Percentiles rank a stretch among this genome's conserved stretches.
Evolutionary conservation across 2,797 vertebrate species (phyloP).

Genomic region (Macropodus opercularis): DNA sequence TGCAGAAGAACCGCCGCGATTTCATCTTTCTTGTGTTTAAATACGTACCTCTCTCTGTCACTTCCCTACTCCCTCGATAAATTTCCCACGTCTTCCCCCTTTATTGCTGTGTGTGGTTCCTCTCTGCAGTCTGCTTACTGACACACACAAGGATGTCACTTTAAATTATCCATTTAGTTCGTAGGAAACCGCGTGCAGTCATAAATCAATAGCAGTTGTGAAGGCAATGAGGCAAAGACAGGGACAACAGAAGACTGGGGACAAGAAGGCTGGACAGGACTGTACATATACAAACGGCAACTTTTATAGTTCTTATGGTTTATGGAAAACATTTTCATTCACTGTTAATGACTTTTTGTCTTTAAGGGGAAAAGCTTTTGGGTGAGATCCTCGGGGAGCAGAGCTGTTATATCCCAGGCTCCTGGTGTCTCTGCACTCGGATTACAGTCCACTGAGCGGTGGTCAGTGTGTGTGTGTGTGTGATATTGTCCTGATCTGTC

Average conservation of each 20-base stretch:
- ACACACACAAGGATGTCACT: constrained; percentile 17
- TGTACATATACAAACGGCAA: constrained; percentile 6
- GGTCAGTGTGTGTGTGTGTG: not conserved
- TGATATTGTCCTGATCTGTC: constrained; percentile 24
- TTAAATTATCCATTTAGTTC: constrained; percentile 35
- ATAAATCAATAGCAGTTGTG: constrained; percentile 68
- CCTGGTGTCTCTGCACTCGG: not conserved
- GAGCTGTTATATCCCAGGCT: constrained; percentile 1
- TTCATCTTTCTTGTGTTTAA: too few relatives aligned
- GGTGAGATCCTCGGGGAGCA: constrained; percentile 6
- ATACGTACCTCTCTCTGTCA: too few relatives aligned
- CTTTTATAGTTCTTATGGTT: constrained; percentile 21
- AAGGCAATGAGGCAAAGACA: constrained; percentile 62
- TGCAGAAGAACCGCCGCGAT: too few relatives aligned
- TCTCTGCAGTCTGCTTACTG: too few relatives aligned
- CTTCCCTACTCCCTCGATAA: too few relatives aligned
- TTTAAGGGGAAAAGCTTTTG: not conserved
- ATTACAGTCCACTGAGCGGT: not conserved
- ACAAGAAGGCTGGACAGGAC: constrained; percentile 39
- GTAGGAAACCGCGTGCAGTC: constrained; percentile 40
- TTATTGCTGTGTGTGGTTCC: too few relatives aligned
- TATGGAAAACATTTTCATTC: constrained; percentile 29
- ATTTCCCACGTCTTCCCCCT: too few relatives aligned
- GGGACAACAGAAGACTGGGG: constrained; percentile 45
- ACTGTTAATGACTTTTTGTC: not conserved